Evolutionary conservation across 2,888 invertebrate genomes (phyloP).

Genomic region (Ophioninae sp.): DNA sequence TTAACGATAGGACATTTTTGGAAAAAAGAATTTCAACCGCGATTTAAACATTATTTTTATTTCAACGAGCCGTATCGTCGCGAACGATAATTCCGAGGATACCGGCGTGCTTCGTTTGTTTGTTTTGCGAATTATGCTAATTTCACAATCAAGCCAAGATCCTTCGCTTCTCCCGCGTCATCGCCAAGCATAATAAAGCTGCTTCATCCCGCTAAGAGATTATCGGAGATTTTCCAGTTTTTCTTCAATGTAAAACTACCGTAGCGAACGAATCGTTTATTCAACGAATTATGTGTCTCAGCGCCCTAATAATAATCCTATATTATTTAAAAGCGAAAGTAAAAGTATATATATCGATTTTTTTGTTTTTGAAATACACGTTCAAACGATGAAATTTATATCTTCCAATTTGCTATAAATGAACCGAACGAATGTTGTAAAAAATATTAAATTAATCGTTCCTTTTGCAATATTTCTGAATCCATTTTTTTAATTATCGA

Average conservation of each 20-base stretch:
- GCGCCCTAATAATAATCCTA: not conserved
- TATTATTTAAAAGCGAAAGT: not conserved
- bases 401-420: too few relatives aligned
- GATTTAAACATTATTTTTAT: not conserved
- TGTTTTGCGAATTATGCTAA: constrained; percentile 1
- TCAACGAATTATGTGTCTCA: not conserved
- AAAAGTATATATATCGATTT: too few relatives aligned
- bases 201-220: not conserved
- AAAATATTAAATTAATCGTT: too few relatives aligned
- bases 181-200: not conserved
- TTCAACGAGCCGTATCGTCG: not conserved
- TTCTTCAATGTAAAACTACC: not conserved
- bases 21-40: not conserved
- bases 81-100: not conserved
- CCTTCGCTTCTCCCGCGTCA: not conserved
- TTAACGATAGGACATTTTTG: not conserved
- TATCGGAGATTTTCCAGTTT: constrained; percentile 1
- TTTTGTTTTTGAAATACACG: too few relatives aligned
- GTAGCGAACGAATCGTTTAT: not conserved
- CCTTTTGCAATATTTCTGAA: too few relatives aligned
- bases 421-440: too few relatives aligned
- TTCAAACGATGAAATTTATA: too few relatives aligned
- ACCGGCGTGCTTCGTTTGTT: not conserved
- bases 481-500: too few relatives aligned
- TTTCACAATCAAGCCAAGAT: not conserved